Base-by-base conservation (phyloP, 2,888 invertebrate species). In the Sinohyriopsis cumingii region DNA sequence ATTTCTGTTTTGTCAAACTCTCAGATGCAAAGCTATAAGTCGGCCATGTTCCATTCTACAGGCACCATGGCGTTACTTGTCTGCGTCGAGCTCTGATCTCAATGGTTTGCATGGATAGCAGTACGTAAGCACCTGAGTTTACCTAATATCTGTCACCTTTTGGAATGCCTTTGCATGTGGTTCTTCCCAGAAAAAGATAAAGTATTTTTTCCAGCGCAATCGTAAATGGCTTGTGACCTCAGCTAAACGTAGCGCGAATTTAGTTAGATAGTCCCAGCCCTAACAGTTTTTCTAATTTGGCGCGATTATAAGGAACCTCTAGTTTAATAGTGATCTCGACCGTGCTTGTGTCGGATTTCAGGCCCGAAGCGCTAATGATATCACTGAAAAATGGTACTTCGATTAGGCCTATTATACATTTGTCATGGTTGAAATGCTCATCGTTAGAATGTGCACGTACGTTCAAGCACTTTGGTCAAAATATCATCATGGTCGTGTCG, bases 11-110 rank as follows among this genome's bases (percentile, higher is more conserved):
- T 1, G 78, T 80, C 9, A 84, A 64, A 3, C 80, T 65, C 71
- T 79, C 80, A 0, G 81, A 82, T 28, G 83, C 81, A 65, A 73
- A 84, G 73, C 73, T 4, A 83, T 72, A 0, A 78, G 81, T 59
- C 60, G 69, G 9, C 67, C 73, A n/a, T 82, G 69, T 63, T 83
- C 82, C 15, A 83, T 33, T 1, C 83, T 62, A 1, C 45, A 69
- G 20, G 80, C 80, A n/a, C 83, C 80, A 6, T 82, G 62, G 5
- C 79, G 81, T 63, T 69, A 70, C 54, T 66, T 61, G 12, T 75
- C 79, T 15, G 79, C 75, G 55, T 84, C 82, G 12, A 76, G 73
- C 24, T 79, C 71, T 0, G 78, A 59, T 33, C 71, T 78, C 0
- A 82, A 25, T 5, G 55, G 62, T n/a, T 72, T 64, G 6, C 65